Base-by-base conservation (phyloP, 1,140 invertebrate species). In the Eurytemora carolleeae region DNA sequence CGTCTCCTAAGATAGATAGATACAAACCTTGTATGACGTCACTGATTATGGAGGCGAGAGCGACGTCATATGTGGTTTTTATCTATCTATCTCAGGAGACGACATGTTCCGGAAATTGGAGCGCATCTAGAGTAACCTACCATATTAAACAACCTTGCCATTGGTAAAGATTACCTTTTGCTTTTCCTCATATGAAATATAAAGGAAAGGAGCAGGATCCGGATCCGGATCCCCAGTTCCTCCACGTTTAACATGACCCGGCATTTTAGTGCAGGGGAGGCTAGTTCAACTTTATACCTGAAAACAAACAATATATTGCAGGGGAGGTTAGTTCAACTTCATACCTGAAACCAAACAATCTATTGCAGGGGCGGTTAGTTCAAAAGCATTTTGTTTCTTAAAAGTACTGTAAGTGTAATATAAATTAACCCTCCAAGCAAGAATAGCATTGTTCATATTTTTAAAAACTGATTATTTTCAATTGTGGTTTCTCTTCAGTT, bases 191-290 rank as follows among this genome's bases (percentile, higher is more conserved):
- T 91, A 80, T 60, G 88, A 89, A 62, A 93, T 85, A 78, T 86
- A 92, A 76, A 93, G 79, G 76, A 86, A 94, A 70, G 86, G 85
- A 73, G 86, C 85, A 71, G 89, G 89, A 84, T 93, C 89, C 74
- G 88, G 87, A 79, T 94, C 88, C 0, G 70, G 67, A 16, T 56
- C 54, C 24, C 67, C 69, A 54, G 66, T 65, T 61, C 59, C 59
- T 52, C 63, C 65, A 58, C 68, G 69, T 44, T 65, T 64, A 7
- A 68, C 66, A 61, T 65, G 64, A 55, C 66, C 66, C 25, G 67
- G 66, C 67, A 68, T 68, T 24, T 58, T 64, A 58, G 63, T 21
- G 26, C 44, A 52, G n/a, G n/a, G 44, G n/a, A 15, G n/a, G 15
- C n/a, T 15, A 52, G 44, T 15, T n/a, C 31, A n/a, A 44, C n/a